Evolutionary conservation across 1,140 invertebrate genomes (phyloP).

Genomic region (Drosophila equinoxialis): DNA sequence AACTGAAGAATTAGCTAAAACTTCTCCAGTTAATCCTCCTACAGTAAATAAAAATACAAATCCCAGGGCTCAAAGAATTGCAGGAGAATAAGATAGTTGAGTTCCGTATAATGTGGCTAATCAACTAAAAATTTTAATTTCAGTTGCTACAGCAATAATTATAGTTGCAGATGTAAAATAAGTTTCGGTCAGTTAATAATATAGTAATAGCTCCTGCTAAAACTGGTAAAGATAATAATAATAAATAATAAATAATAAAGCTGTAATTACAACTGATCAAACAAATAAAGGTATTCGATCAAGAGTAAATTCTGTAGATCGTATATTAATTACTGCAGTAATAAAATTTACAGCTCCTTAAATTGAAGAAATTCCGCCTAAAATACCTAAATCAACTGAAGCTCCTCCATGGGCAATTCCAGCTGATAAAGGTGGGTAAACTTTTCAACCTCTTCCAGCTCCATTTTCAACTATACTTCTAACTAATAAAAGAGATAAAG

Average conservation of each 20-base stretch:
- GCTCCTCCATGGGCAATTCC: conserved; percentile 84
- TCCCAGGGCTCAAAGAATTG: conserved; percentile 87
- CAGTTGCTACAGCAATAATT: conserved; percentile 86
- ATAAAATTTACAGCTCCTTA: conserved; percentile 88
- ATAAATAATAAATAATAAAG: conserved; percentile 87
- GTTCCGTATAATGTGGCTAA: conserved; percentile 74
- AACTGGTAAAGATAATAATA: conserved; percentile 84
- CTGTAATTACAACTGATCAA: conserved; percentile 88
- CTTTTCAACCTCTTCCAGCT: conserved; percentile 87
- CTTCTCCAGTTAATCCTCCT: conserved; percentile 87
- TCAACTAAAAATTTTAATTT: conserved; percentile 88
- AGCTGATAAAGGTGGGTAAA: conserved; percentile 87
- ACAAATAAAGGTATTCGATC: conserved; percentile 85
- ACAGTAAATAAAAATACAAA: conserved; percentile 89
- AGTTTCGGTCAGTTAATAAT: conserved; percentile 87
- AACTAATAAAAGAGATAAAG: conserved; percentile 85
- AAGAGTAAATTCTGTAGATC: conserved; percentile 83
- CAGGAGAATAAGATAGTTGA: conserved; percentile 84
- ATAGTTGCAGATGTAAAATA: conserved; percentile 90
- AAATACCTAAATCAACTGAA: conserved; percentile 88
- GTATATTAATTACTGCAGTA: conserved; percentile 86
- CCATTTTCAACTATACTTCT: conserved; percentile 86
- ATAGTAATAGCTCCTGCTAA: no score
- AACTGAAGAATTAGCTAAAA: no score
- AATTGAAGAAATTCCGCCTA: conserved; percentile 88